Percentiles rank a stretch among this genome's conserved stretches.
Evolutionary conservation across 2,113 vertebrate species (phyloP).

Genomic region (Scomber japonicus): DNA sequence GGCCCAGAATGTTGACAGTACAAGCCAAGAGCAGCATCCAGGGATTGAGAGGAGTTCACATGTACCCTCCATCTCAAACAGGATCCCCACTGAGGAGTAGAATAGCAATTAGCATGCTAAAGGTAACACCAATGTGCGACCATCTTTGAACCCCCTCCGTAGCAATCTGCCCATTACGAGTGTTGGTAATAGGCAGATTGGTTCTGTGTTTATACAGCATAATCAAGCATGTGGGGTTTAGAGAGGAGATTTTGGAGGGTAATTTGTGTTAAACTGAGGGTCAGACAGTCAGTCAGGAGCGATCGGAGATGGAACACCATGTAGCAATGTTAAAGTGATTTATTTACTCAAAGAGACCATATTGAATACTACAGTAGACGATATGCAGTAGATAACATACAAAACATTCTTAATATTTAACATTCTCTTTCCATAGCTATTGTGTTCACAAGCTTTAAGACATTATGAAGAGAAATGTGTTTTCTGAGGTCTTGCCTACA

Average conservation of each 20-base stretch:
- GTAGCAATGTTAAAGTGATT: background rate
- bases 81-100: slow-evolving; percentile 75
- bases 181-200: slow-evolving; percentile 40
- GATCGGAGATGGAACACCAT: background rate
- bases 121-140: slow-evolving; percentile 72
- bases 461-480: too few relatives aligned
- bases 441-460: too few relatives aligned
- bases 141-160: slow-evolving; percentile 64
- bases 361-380: background rate
- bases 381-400: background rate
- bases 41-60: slow-evolving; percentile 63
- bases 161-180: slow-evolving; percentile 60
- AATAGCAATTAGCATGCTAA: slow-evolving; percentile 85
- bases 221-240: slow-evolving; percentile 63
- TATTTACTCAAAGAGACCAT: background rate
- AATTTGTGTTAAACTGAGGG: slow-evolving; percentile 61
- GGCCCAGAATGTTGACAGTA: slow-evolving; percentile 57
- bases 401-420: background rate
- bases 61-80: slow-evolving; percentile 78
- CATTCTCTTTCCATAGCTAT: too few relatives aligned
- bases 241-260: slow-evolving; percentile 54
- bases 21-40: slow-evolving; percentile 57
- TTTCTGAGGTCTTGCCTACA: too few relatives aligned
- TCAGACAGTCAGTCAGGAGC: slow-evolving; percentile 41
- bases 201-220: slow-evolving; percentile 60